Evolutionary conservation across 2,113 vertebrate genomes (phyloP).

Genomic region (Nothocercus nigrocapillus): DNA sequence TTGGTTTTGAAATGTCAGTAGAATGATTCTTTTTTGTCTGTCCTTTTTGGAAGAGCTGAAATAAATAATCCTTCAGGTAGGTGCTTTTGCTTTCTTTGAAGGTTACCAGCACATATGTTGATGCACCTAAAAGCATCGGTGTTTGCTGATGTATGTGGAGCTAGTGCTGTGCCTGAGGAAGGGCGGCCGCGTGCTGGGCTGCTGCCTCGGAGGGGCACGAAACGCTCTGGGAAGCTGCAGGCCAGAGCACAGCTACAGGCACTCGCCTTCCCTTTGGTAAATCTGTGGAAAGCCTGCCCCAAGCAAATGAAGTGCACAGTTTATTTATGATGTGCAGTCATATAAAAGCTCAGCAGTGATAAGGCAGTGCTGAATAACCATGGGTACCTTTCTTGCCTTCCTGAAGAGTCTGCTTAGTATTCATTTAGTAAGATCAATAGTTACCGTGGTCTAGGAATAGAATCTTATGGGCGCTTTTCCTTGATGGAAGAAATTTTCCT

Average conservation of each 20-base stretch:
- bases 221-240: background rate
- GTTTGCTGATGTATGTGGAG: background rate
- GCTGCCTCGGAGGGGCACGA: background rate
- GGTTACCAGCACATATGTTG: background rate
- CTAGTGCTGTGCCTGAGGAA: background rate
- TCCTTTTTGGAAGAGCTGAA: background rate
- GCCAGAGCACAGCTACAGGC: background rate
- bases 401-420: background rate
- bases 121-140: background rate
- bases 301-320: background rate
- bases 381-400: background rate
- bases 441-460: background rate
- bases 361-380: background rate
- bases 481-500: background rate
- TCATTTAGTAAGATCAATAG: background rate
- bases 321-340: background rate
- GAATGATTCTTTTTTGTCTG: background rate
- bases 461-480: background rate
- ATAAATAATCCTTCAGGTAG: background rate
- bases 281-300: background rate
- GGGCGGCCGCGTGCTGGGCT: rapidly evolving
- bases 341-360: background rate
- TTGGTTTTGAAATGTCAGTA: background rate
- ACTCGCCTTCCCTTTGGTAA: background rate
- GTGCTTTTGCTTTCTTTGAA: background rate